These are phyloP conservation scores for Drosophila bocqueti DNA, from an alignment of 1,140 invertebrate species.

Conservation along the genomic window DNA sequence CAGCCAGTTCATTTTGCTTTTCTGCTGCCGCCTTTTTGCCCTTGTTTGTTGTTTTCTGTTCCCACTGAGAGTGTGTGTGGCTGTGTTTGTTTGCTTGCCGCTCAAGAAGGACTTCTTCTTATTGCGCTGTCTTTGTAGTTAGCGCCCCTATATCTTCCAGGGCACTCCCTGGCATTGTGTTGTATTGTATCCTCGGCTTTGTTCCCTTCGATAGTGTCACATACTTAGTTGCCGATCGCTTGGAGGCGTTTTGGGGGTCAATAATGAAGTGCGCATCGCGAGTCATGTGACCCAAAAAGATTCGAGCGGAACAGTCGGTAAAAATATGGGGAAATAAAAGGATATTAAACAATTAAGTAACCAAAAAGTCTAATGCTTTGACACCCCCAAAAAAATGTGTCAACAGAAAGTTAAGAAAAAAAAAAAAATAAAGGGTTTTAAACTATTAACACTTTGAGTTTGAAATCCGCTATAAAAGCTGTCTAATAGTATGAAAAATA, in stretches of 20 bases:
- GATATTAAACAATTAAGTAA: not conserved
- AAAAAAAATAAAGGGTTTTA: no score
- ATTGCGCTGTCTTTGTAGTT: constrained; percentile 45
- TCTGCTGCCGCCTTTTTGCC: constrained; percentile 33
- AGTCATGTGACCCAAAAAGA: constrained; percentile 30
- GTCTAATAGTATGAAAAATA: no score
- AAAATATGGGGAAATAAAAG: not conserved
- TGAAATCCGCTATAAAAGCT: no score
- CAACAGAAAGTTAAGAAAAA: no score
- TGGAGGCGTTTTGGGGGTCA: constrained; percentile 59
- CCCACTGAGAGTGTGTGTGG: not conserved
- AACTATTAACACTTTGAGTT: no score
- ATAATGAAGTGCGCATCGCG: constrained; percentile 62
- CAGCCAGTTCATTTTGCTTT: constrained; percentile 25
- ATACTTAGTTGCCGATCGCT: constrained; percentile 59
- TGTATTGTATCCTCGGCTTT: constrained; percentile 58
- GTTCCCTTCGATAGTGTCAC: constrained; percentile 69
- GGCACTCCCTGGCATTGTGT: constrained; percentile 15
- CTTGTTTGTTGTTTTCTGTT: constrained; percentile 35
- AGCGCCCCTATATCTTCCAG: constrained; percentile 29
- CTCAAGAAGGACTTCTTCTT: constrained; percentile 36
- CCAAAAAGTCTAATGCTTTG: not conserved
- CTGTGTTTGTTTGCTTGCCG: constrained; percentile 21
- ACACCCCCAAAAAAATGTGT: not conserved
- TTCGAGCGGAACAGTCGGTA: not conserved